Evolutionary conservation across 2,113 vertebrate species (phyloP), one percentile per base, ranked within the genome.

Genomic region (Brienomyrus longianalis): DNA sequence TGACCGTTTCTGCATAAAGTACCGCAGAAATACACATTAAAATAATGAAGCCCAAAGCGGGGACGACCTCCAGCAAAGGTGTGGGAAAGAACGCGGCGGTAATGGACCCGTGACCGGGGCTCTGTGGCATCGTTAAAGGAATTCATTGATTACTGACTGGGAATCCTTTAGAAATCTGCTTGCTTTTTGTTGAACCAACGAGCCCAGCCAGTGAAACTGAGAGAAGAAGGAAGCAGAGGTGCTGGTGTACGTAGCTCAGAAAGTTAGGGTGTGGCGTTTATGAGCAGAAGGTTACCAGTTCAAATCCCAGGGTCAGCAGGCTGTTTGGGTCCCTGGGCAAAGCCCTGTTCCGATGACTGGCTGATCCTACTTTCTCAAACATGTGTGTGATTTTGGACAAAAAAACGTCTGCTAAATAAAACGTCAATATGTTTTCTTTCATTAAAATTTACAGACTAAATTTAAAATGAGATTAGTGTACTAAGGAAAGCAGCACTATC

Each of bases 201-300:
- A 31, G 11, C 11, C 27, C 66, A 31, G 23, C 3, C 27, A 70
- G 66, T 70, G 66, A 31, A 31, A 70, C 27, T 27, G 13, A 31
- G 3, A 70, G 5, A 70, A 5, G 19, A 70, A 15, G 3, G 23
- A 5, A 0, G 3, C 0, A 0, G 1, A 0, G 23, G 27, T 31
- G 23, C 11, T 70, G 23, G 27, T 11, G 11, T 27, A 3, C 13
- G 11, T 31, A 23, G 21, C 56, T 59, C 56, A 59, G 56, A 21
- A 23, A 8, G 21, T 59, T 23, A 59, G 56, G 1, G 56, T 23
- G 56, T 8, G 19, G 21, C 5, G 56, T 59, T 59, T 23, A 59
- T 23, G 2, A 59, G 1, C 56, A 1, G 21, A 59, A 23, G 7
- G 21, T 9, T 9, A 23, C 2, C 56, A 59, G 21, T 21, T 59